These are phyloP conservation scores for Pteropus rufus DNA, from an alignment of 2,797 vertebrate genomes.

Conservation along the genomic window DNA sequence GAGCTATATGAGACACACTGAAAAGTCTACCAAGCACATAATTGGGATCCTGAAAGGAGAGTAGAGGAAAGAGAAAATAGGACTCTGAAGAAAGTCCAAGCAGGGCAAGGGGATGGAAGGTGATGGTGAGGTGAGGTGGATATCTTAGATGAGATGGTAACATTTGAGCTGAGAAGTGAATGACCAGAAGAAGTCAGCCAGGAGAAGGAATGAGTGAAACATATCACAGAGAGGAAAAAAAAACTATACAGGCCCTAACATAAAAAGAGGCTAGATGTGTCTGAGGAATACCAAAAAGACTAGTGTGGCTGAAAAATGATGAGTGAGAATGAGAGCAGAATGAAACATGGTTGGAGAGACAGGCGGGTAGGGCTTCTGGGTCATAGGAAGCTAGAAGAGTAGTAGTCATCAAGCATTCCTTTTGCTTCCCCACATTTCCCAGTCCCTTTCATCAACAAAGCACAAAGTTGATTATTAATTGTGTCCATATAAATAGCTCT, in stretches of 20 bases:
- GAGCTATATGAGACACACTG: not conserved
- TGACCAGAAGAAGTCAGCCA: not conserved
- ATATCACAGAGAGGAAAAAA: not conserved
- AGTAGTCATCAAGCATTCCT: not conserved
- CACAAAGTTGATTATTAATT: not conserved
- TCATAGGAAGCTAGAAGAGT: not conserved
- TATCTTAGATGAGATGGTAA: not conserved
- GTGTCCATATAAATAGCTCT: not conserved
- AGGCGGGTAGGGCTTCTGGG: not conserved
- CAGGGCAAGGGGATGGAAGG: not conserved
- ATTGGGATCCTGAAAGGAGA: not conserved
- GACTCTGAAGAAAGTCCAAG: not conserved
- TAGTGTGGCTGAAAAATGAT: not conserved
- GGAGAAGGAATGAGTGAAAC: not conserved
- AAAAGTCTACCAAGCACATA: not conserved
- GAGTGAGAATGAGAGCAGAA: not conserved
- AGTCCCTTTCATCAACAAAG: not conserved
- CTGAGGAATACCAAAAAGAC: not conserved
- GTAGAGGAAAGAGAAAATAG: not conserved
- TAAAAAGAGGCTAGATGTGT: not conserved
- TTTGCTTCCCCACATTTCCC: not conserved
- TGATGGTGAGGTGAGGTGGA: not conserved
- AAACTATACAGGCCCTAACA: too few relatives aligned
- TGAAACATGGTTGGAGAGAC: not conserved
- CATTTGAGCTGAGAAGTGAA: not conserved